phyloP scores from a whole-genome alignment of 1,140 invertebrate genomes.

The Pseudobourletiella spinata region DNA sequence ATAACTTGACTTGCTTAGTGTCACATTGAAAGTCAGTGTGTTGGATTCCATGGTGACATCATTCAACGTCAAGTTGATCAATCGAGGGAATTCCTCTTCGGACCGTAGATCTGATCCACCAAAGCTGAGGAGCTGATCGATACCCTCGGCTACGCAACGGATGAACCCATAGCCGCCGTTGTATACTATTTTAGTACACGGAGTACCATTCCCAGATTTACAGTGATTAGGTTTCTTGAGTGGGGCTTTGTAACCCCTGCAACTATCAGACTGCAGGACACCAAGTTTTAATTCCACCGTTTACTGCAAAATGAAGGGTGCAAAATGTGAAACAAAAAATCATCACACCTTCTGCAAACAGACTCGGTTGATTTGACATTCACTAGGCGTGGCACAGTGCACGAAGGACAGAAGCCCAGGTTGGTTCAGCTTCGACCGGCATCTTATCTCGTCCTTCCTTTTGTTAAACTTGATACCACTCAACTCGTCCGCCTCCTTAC shows the following conservation, averaged over 20 bases:
- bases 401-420: background rate
- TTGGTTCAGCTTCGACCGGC: background rate
- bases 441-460: background rate
- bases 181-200: background rate
- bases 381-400: background rate
- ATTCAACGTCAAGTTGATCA: background rate
- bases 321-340: background rate
- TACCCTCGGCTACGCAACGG: background rate
- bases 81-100: background rate
- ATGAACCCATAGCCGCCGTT: background rate
- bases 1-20: background rate
- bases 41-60: background rate
- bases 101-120: background rate
- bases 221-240: background rate
- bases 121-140: background rate
- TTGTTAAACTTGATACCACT: background rate
- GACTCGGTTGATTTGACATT: background rate
- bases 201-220: background rate
- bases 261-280: background rate
- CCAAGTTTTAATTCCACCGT: background rate
- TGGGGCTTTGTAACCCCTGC: background rate
- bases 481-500: background rate
- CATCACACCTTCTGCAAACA: background rate
- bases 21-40: background rate
- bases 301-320: background rate